Evolutionary conservation across 2,113 vertebrate genomes (phyloP).

Genomic region (Rhadina sibilatrix): DNA sequence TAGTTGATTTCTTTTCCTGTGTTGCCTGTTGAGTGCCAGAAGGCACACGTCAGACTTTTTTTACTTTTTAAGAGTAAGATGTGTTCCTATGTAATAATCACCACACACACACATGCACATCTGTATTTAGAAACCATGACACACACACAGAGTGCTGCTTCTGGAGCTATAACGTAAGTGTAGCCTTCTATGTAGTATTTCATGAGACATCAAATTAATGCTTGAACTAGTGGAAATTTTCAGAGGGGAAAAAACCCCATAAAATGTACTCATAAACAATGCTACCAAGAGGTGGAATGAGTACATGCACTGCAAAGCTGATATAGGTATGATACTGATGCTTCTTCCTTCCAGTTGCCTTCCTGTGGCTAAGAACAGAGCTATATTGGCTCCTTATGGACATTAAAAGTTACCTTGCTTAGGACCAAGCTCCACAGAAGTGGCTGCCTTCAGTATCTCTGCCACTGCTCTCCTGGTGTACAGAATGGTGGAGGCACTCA

Average conservation of each 20-base stretch:
- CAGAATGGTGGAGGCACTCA: constrained; percentile 72
- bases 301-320: not conserved
- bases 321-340: fast-evolving
- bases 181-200: not conserved
- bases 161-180: not conserved
- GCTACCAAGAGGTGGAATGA: not conserved
- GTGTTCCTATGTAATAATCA: not conserved
- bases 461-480: constrained; percentile 71
- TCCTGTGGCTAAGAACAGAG: not conserved
- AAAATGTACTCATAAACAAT: not conserved
- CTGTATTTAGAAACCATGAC: not conserved
- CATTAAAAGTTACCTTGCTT: constrained; percentile 65
- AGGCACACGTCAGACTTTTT: not conserved
- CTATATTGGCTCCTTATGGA: not conserved
- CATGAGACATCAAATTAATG: not conserved
- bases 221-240: not conserved
- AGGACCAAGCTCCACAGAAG: constrained; percentile 55
- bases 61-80: not conserved
- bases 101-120: not conserved
- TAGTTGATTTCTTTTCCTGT: not conserved
- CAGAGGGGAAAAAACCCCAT: not conserved
- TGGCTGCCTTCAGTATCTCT: constrained; percentile 73
- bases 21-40: not conserved
- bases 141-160: not conserved
- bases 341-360: not conserved